Evolutionary conservation across 1,140 invertebrate genomes (phyloP), one percentile per base, ranked within the genome.

Genomic region (Notospermus geniculatus): DNA sequence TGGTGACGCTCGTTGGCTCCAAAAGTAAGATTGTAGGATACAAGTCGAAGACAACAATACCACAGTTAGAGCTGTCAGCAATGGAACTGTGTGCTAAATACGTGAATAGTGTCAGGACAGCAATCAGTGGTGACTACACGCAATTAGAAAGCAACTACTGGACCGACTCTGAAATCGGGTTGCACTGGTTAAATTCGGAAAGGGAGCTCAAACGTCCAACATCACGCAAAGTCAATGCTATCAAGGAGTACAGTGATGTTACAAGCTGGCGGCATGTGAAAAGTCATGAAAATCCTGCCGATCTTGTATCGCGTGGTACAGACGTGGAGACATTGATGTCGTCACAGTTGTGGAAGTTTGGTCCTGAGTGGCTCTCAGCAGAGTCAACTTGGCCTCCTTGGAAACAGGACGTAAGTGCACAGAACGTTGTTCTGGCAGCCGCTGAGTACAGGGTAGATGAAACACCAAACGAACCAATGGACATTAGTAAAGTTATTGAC

Each of bases 141-240:
- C 11, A 19, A 11, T 13, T 50, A 23, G 46, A 50, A 5, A 50
- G n/a, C 25, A 5, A 50, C 25, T 50, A 50, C n/a, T 50, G n/a
- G 19, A 7, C 46, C n/a, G 46, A 50, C n/a, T 50, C 46, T 4
- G 46, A 19, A 23, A 27, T 50, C n/a, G 46, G 19, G 9, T 27
- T 50, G n/a, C n/a, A 50, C 46, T 50, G 46, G 46, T 50, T 50
- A n/a, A 50, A 50, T 23, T 50, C n/a, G 25, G 5, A 50, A 50
- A 50, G n/a, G 46, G 46, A 50, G n/a, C 46, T 50, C 19, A 50
- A 50, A 50, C 19, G n/a, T 19, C 25, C 25, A 19, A 27, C 25
- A n/a, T 23, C 9, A n/a, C n/a, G 25, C 25, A 19, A 27, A n/a
- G 46, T 50, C 25, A 50, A 19, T 23, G 46, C 5, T 5, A n/a